Conservation (phyloP, 2,888 invertebrate species). For the Rhopalosiphum nymphaeae region DNA sequence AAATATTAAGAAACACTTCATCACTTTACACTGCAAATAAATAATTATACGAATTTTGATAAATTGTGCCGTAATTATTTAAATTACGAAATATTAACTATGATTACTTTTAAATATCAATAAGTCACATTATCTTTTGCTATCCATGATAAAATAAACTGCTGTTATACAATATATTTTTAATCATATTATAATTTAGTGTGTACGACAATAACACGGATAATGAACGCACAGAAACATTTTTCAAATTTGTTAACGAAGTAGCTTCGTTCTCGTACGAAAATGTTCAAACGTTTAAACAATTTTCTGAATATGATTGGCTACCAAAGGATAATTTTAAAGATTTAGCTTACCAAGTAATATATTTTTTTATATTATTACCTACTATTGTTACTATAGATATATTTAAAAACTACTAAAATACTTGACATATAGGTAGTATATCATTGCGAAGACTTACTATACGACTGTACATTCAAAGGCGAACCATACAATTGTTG, state of each 20-base stretch:
- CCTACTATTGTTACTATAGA: neutral
- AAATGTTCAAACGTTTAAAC: slow-evolving; percentile 68
- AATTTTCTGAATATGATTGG: slow-evolving; percentile 67
- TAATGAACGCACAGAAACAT: slow-evolving; percentile 66
- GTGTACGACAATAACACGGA: slow-evolving; percentile 67
- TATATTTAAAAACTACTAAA: neutral
- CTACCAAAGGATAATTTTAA: slow-evolving; percentile 68
- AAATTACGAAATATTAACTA: neutral
- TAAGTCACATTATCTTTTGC: neutral
- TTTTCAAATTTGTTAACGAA: slow-evolving; percentile 70
- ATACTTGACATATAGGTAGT: slow-evolving; percentile 72
- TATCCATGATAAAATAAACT: neutral
- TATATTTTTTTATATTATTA: neutral
- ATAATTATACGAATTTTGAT: neutral
- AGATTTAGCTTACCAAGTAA: slow-evolving; percentile 69
- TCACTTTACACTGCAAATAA: neutral
- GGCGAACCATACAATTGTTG: slow-evolving; percentile 79
- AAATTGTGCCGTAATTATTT: neutral
- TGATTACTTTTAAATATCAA: neutral
- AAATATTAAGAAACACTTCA: neutral
- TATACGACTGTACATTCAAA: slow-evolving; percentile 78
- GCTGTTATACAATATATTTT: neutral
- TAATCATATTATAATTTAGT: slow-evolving; percentile 61
- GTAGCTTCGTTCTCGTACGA: slow-evolving; percentile 71
- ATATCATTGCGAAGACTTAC: slow-evolving; percentile 75